A percentile compares a stretch with the other conserved stretches of the same genome.
Conservation (phyloP, 2,797 vertebrate genomes). For the Lutjanus argentimaculatus region DNA sequence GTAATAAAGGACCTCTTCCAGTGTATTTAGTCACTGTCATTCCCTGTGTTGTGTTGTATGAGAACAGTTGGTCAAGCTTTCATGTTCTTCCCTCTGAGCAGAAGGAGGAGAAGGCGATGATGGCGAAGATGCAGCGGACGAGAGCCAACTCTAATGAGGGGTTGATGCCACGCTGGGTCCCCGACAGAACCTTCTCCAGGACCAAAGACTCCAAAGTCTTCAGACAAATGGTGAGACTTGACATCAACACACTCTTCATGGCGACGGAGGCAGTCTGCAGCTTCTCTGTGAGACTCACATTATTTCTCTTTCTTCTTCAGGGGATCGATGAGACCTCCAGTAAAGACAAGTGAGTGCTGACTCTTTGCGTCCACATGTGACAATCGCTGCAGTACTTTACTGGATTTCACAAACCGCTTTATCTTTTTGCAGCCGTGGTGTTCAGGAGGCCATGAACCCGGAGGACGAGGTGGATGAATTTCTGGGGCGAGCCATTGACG, state of each 20-base stretch:
- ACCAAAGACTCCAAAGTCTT: slow-evolving; percentile 98
- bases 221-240: slow-evolving; percentile 94
- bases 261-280: neutral
- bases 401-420: neutral
- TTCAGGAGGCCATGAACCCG: slow-evolving; percentile 94
- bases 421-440: slow-evolving; percentile 85
- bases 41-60: slow-evolving; percentile 37
- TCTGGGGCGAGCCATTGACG: slow-evolving; percentile 94
- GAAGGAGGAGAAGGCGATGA: slow-evolving; percentile 97
- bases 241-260: neutral
- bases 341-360: slow-evolving; percentile 94
- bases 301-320: slow-evolving; percentile 75
- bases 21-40: slow-evolving; percentile 24
- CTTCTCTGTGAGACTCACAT: slow-evolving; percentile 24
- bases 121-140: slow-evolving; percentile 94
- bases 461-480: slow-evolving; percentile 98
- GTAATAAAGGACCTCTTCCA: slow-evolving; percentile 22
- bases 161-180: slow-evolving; percentile 94
- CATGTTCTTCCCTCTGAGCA: slow-evolving; percentile 70
- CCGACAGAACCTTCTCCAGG: slow-evolving; percentile 93
- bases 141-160: slow-evolving; percentile 93
- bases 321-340: slow-evolving; percentile 94
- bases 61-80: slow-evolving; percentile 66
- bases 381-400: neutral
- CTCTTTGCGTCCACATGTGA: neutral